phyloP scores from a whole-genome alignment of 2,113 vertebrate species.

The Vidua macroura region DNA sequence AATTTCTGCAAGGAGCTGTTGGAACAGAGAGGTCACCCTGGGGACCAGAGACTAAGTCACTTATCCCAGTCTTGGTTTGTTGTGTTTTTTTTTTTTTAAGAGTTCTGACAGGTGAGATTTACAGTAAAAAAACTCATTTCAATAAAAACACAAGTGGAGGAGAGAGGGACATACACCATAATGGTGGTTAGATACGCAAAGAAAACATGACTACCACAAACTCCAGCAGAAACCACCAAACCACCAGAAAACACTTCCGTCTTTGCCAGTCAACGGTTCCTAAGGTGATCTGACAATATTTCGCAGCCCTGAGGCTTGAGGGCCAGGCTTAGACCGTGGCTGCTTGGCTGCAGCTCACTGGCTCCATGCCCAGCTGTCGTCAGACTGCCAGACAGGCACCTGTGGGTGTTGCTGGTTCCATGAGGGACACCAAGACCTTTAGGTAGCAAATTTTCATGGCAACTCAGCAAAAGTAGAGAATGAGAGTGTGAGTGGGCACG shows the following conservation, averaged over 20 bases:
- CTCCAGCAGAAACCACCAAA: not conserved
- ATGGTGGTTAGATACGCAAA: rapidly evolving
- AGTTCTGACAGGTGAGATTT: not conserved
- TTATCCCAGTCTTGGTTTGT: not conserved
- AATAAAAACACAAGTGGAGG: not conserved
- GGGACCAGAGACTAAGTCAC: not conserved
- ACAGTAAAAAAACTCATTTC: not conserved
- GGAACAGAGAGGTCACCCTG: not conserved
- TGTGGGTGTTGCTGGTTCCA: not conserved
- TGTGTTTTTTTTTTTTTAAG: not conserved
- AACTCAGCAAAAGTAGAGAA: constrained; percentile 1
- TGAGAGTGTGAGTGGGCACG: not conserved
- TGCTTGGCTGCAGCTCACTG: rapidly evolving
- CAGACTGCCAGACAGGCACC: not conserved
- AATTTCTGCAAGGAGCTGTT: not conserved
- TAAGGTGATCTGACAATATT: not conserved
- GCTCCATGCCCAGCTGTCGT: rapidly evolving
- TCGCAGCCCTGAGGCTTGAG: not conserved
- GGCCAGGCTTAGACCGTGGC: rapidly evolving
- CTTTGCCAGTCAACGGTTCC: not conserved
- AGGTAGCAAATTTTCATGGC: not conserved
- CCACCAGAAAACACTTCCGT: not conserved
- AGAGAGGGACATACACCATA: not conserved
- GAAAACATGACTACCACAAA: not conserved
- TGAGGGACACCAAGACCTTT: rapidly evolving